Conservation (phyloP, 2,797 vertebrate species). For the Schizopygopsis pylzovi region DNA sequence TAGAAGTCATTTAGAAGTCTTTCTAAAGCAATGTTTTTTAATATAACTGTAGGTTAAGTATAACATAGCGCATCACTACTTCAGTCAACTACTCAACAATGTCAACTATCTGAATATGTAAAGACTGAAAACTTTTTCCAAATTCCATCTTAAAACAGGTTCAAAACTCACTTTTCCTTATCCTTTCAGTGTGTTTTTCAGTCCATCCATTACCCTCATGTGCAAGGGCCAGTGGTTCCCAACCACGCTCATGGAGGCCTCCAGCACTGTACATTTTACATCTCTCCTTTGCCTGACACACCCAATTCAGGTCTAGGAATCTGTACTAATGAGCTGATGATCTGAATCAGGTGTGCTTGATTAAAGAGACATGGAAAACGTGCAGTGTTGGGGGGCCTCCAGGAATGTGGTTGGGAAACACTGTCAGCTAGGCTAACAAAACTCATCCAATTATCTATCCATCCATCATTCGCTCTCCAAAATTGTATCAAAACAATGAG, state of each 20-base stretch:
- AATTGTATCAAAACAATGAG: slow-evolving; percentile 52
- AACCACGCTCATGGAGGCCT: no score
- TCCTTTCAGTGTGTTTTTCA: background rate
- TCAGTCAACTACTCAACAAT: background rate
- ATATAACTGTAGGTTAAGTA: background rate
- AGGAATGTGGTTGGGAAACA: no score
- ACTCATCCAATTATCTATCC: slow-evolving; percentile 35
- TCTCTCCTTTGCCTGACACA: no score
- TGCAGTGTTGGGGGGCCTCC: no score
- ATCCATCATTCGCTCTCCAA: slow-evolving; percentile 40
- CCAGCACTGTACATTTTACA: no score
- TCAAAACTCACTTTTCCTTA: background rate
- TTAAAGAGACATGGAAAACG: no score
- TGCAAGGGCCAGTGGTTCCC: no score
- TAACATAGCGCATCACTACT: background rate
- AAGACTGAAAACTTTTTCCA: no score
- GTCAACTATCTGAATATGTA: background rate
- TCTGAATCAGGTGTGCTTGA: no score
- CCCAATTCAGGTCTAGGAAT: no score
- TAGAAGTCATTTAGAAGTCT: no score
- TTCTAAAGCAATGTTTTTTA: background rate
- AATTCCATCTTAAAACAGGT: background rate
- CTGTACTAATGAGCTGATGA: no score
- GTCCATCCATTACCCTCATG: slow-evolving; percentile 11
- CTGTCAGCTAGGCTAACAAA: background rate